Evolutionary conservation across 2,113 vertebrate species (phyloP).

Genomic region (Neogale vison): DNA sequence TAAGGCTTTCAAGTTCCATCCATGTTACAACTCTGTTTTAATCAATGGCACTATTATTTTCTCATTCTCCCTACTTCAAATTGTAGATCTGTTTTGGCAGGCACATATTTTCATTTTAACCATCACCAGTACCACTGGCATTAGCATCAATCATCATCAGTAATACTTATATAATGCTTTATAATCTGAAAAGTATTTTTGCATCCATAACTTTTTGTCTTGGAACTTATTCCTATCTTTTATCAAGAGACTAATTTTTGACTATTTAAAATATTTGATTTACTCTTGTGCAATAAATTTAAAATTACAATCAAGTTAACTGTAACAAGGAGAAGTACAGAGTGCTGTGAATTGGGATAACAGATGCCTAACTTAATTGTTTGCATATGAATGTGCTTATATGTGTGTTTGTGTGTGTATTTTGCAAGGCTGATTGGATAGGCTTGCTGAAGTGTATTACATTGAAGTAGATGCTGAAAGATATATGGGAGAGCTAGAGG

Average conservation of each 20-base stretch:
- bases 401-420: neutral
- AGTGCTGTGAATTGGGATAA: neutral
- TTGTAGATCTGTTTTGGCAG: neutral
- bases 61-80: neutral
- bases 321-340: neutral
- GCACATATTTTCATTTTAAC: neutral
- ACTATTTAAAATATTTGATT: neutral
- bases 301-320: neutral
- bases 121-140: neutral
- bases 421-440: neutral
- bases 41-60: neutral
- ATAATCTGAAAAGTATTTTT: neutral
- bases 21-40: neutral
- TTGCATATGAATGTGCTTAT: neutral
- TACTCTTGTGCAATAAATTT: neutral
- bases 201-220: neutral
- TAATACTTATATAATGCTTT: neutral
- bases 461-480: neutral
- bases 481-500: neutral
- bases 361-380: neutral
- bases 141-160: neutral
- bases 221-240: neutral
- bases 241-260: neutral
- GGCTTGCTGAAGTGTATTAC: neutral
- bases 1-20: neutral